Conservation (phyloP, 2,113 vertebrate species). For the Cyphomyrus plagiostoma region DNA sequence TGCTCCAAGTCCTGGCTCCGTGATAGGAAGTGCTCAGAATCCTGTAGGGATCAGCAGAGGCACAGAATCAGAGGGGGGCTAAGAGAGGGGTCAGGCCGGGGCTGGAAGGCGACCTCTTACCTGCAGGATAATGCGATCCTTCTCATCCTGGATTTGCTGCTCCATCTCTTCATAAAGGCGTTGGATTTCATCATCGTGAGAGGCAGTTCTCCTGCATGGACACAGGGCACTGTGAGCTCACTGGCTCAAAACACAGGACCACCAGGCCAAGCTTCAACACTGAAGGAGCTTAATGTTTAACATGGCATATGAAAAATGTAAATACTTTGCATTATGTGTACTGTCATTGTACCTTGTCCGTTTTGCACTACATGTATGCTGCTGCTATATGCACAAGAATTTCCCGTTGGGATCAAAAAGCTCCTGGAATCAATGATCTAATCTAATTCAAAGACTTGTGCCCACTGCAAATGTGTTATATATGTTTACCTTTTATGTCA, state of each 20-base stretch:
- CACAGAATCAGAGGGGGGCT: background rate
- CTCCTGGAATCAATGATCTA: background rate
- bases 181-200: conserved; percentile 80
- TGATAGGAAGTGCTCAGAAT: conserved; percentile 68
- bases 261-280: background rate
- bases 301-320: background rate
- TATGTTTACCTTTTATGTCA: background rate
- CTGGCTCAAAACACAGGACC: background rate
- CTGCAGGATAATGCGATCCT: conserved; percentile 72
- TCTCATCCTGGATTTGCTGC: conserved; percentile 82
- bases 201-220: conserved; percentile 70
- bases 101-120: conserved; percentile 41
- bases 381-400: background rate
- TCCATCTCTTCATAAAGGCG: conserved; percentile 94
- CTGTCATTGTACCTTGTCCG: background rate
- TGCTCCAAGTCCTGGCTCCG: conserved; percentile 72
- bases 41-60: conserved; percentile 52
- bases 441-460: background rate
- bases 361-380: background rate
- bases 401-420: background rate
- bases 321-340: background rate
- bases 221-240: background rate
- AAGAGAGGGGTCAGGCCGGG: background rate
- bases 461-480: background rate
- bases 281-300: background rate